Percentiles rank a stretch among this genome's conserved stretches.
phyloP scores from a whole-genome alignment of 2,113 vertebrate species.

The Corapipo altera region DNA sequence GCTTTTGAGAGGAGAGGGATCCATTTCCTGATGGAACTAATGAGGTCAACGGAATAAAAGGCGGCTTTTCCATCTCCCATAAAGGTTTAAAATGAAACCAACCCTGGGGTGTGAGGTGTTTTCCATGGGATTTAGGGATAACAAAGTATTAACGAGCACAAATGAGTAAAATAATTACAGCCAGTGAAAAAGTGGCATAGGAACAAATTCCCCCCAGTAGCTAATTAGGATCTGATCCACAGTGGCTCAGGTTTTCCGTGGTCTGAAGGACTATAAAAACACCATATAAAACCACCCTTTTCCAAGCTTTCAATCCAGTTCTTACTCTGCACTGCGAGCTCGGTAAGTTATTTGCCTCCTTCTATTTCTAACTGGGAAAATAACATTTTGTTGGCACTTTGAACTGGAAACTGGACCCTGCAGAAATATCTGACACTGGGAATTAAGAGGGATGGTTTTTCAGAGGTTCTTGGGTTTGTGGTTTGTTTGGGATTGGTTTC shows the following conservation, averaged over 20 bases:
- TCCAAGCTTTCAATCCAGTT: not conserved
- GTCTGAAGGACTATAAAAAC: not conserved
- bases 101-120: not conserved
- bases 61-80: not conserved
- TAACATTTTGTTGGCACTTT: not conserved
- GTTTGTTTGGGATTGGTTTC: not conserved
- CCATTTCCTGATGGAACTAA: not conserved
- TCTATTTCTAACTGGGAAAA: not conserved
- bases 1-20: not conserved
- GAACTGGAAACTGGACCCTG: not conserved
- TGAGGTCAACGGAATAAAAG: not conserved
- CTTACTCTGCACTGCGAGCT: not conserved
- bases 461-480: not conserved
- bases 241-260: not conserved
- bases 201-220: not conserved
- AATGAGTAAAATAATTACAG: not conserved
- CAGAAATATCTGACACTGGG: not conserved
- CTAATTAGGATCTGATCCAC: not conserved
- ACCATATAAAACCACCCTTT: not conserved
- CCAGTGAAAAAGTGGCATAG: not conserved
- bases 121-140: not conserved
- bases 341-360: constrained; percentile 6
- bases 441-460: not conserved
- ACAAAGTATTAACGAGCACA: not conserved
- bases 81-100: not conserved